phyloP scores from a whole-genome alignment of 92 coral and sea anemone species.

The Siderastrea siderea region DNA sequence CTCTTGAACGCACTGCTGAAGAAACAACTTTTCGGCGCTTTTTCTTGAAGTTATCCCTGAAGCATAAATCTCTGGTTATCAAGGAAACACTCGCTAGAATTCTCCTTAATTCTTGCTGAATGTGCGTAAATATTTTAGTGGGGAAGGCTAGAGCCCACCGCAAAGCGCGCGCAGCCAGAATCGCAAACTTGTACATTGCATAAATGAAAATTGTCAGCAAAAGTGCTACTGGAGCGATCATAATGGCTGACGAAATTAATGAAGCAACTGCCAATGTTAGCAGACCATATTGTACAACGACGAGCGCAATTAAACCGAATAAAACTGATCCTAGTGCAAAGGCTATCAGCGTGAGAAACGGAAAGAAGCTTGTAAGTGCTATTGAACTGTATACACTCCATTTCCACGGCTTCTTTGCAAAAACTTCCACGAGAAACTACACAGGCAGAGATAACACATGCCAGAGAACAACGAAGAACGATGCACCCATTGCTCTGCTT shows the following conservation, averaged over 20 bases:
- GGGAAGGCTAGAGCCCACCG: background rate
- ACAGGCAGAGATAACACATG: conserved; percentile 26
- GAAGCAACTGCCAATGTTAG: conserved; percentile 2
- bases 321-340: background rate
- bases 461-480: conserved; percentile 21
- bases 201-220: conserved; percentile 5
- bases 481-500: conserved; percentile 19
- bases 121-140: background rate
- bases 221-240: conserved; percentile 24
- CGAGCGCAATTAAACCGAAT: conserved; percentile 6
- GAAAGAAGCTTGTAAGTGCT: conserved; percentile 24
- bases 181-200: background rate
- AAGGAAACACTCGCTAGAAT: background rate
- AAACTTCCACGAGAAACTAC: conserved; percentile 24
- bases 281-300: conserved; percentile 17
- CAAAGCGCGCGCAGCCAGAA: background rate
- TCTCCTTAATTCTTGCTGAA: background rate
- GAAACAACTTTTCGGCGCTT: background rate
- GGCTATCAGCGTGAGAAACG: background rate
- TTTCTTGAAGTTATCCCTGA: background rate
- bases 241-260: background rate
- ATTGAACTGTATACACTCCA: conserved; percentile 31
- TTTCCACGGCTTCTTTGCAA: conserved; percentile 36
- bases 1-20: conserved; percentile 2
- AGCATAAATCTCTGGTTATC: background rate